Percentiles rank a stretch among this genome's conserved stretches.
Conservation (phyloP, 2,113 vertebrate genomes). For the Uropsilus gracilis region DNA sequence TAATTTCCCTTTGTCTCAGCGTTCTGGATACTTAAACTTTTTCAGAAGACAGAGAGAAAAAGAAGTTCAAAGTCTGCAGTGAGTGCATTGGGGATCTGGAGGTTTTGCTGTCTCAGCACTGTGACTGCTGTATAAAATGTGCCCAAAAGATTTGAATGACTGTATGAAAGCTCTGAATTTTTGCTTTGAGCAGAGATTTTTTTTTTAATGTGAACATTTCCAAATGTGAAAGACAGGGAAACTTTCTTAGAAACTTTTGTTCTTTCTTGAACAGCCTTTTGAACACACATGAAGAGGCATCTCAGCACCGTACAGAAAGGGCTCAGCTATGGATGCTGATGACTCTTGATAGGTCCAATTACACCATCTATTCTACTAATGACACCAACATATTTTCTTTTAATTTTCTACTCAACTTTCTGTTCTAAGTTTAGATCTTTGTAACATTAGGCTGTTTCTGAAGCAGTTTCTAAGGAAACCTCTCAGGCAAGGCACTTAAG, state of each 20-base stretch:
- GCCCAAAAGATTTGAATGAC: background rate
- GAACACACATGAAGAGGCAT: background rate
- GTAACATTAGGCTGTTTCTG: constrained; percentile 44
- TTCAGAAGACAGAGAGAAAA: background rate
- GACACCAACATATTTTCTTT: constrained; percentile 66
- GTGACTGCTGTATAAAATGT: background rate
- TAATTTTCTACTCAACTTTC: constrained; percentile 48
- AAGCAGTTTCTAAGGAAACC: constrained; percentile 70
- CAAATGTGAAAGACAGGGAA: constrained; percentile 11
- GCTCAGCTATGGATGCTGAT: background rate
- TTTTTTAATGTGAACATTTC: constrained; percentile 29
- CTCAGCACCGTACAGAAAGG: background rate
- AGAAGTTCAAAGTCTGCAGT: background rate
- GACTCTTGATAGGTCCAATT: constrained; percentile 41
- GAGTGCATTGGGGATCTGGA: background rate
- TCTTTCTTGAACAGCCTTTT: constrained; percentile 24
- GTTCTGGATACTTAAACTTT: background rate
- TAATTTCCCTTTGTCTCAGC: background rate
- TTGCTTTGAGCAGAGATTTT: background rate
- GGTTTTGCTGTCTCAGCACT: background rate
- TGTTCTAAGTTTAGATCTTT: constrained; percentile 59
- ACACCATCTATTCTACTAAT: constrained; percentile 15
- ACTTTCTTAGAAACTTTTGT: constrained; percentile 7
- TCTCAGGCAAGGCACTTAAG: constrained; percentile 4
- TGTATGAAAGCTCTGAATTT: background rate